These are phyloP conservation scores for Dryoscopus gambensis DNA, from an alignment of 2,113 vertebrate species.

Conservation along the genomic window DNA sequence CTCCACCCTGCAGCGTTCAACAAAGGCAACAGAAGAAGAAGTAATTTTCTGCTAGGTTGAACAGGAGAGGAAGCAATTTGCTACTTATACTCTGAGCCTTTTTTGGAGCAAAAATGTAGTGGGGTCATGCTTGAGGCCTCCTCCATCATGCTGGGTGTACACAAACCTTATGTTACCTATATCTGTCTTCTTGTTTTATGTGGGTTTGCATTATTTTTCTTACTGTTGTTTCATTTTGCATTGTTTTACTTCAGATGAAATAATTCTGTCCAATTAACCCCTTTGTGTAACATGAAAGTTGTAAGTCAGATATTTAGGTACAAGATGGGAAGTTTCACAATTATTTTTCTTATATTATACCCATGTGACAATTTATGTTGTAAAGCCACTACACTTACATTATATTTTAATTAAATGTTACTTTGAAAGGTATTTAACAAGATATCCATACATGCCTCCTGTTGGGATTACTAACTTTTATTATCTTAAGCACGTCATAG, in stretches of 20 bases:
- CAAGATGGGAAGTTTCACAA: neutral
- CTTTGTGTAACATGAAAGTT: neutral
- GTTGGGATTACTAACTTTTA: conserved; percentile 41
- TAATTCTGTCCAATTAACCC: neutral
- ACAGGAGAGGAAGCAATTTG: neutral
- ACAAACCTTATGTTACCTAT: neutral
- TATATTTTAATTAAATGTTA: conserved; percentile 9
- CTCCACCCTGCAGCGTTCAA: neutral
- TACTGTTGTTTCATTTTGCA: neutral
- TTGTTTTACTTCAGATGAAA: neutral
- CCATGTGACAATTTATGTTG: neutral
- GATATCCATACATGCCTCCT: neutral
- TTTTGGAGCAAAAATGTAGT: neutral
- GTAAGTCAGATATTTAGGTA: neutral
- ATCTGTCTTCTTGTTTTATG: neutral
- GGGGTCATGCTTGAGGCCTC: neutral
- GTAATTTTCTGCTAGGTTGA: neutral
- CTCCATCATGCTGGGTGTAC: neutral
- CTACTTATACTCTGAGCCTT: neutral
- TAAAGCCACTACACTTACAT: neutral
- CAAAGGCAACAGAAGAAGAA: neutral
- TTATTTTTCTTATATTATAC: neutral
- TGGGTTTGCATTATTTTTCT: neutral
- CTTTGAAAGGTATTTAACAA: neutral
- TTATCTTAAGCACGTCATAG: conserved; percentile 9